These are phyloP conservation scores for Strigamia transsilvanica DNA, from an alignment of 2,888 invertebrate genomes.

Conservation along the genomic window DNA sequence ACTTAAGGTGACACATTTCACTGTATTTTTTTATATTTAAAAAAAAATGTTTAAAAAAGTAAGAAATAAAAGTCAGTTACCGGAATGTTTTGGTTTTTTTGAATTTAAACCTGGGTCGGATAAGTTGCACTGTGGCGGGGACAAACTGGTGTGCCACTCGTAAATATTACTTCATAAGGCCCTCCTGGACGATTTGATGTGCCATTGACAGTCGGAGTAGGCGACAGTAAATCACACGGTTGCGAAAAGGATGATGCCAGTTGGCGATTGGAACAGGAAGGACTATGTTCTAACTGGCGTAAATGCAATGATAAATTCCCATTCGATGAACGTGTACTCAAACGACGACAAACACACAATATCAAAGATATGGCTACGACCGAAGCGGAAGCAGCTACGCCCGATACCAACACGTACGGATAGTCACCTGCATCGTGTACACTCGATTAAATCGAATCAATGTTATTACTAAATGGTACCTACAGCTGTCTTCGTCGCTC, in stretches of 20 bases:
- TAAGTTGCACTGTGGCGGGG: slow-evolving; percentile 12
- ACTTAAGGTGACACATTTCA: background rate
- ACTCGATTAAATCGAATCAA: background rate
- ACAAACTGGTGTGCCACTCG: slow-evolving; percentile 26
- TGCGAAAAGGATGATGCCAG: slow-evolving; percentile 55
- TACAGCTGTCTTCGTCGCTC: slow-evolving; percentile 63
- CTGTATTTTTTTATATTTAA: slow-evolving; percentile 4
- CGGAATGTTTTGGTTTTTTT: background rate
- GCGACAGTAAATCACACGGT: slow-evolving; percentile 55
- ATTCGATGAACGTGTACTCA: slow-evolving; percentile 54
- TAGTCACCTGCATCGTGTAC: slow-evolving; percentile 42
- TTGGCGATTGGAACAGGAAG: slow-evolving; percentile 56
- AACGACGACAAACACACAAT: slow-evolving; percentile 50
- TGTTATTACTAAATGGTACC: slow-evolving; percentile 50
- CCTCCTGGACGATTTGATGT: slow-evolving; percentile 33
- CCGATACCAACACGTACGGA: slow-evolving; percentile 49
- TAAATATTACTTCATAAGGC: slow-evolving; percentile 41
- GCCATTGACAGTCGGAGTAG: slow-evolving; percentile 43
- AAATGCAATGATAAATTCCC: slow-evolving; percentile 58
- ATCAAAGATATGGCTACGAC: background rate
- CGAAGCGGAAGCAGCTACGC: slow-evolving; percentile 1
- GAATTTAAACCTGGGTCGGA: slow-evolving; percentile 14
- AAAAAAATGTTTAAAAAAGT: background rate
- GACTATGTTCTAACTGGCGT: slow-evolving; percentile 59
- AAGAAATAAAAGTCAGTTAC: background rate